phyloP scores from a whole-genome alignment of 2,113 vertebrate species.

The Nesoenas mayeri region DNA sequence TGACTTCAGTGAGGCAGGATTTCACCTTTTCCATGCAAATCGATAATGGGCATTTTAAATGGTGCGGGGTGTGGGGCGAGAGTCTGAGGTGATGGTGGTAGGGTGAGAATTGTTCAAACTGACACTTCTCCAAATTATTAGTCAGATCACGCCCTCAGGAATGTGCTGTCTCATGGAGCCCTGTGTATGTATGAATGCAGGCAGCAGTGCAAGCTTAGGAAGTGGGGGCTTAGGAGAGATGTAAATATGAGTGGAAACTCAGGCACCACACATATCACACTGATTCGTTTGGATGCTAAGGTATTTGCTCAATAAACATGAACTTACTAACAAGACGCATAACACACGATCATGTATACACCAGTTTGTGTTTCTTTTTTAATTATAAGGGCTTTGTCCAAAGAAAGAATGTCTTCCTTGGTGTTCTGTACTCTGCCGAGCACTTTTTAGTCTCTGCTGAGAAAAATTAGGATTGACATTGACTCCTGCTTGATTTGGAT shows the following conservation, averaged over 20 bases:
- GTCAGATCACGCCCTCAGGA: slow-evolving; percentile 15
- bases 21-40: slow-evolving; percentile 44
- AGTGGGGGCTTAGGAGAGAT: slow-evolving; percentile 1
- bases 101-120: background rate
- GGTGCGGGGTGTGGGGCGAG: background rate
- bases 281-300: background rate
- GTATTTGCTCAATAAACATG: background rate
- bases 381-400: background rate
- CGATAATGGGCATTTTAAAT: slow-evolving; percentile 3
- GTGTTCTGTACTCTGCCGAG: background rate
- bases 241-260: background rate
- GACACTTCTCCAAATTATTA: slow-evolving; percentile 29
- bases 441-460: background rate
- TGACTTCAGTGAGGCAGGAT: background rate
- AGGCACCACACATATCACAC: background rate
- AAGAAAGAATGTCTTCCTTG: background rate
- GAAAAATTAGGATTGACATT: slow-evolving; percentile 36
- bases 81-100: background rate
- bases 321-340: background rate
- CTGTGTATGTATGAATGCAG: background rate
- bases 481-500: slow-evolving; percentile 2
- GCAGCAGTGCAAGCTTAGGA: background rate
- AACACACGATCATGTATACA: background rate
- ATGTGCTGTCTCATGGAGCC: background rate
- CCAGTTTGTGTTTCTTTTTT: background rate